A percentile compares a stretch with the other conserved stretches of the same genome.
These are phyloP conservation scores for Phycodurus eques DNA, from an alignment of 2,113 vertebrate species.

Conservation along the genomic window DNA sequence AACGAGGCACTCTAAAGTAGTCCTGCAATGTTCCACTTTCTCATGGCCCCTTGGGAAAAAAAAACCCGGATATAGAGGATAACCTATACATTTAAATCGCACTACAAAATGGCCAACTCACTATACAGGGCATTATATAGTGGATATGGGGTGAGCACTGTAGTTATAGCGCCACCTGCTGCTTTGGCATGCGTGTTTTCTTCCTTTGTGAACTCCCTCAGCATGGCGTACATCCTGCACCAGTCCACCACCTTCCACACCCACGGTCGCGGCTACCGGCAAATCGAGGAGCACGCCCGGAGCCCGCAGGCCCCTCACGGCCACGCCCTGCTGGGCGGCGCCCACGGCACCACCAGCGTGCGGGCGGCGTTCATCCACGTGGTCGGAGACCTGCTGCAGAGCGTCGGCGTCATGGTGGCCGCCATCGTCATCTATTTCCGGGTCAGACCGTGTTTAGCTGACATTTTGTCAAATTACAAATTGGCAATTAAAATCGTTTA, in stretches of 20 bases:
- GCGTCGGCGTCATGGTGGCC: constrained; percentile 88
- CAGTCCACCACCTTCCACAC: constrained; percentile 81
- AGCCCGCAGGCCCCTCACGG: constrained; percentile 55
- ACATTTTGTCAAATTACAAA: no score
- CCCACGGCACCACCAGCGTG: constrained; percentile 86
- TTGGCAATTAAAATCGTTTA: no score
- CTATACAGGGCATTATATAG: no score
- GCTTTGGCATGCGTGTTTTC: background rate
- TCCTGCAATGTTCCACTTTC: no score
- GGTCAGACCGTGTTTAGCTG: constrained; percentile 70
- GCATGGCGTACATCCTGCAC: constrained; percentile 95
- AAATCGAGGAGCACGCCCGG: constrained; percentile 78
- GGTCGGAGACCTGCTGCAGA: constrained; percentile 94
- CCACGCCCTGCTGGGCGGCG: constrained; percentile 57
- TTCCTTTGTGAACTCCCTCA: constrained; percentile 38
- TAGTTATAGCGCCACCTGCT: background rate
- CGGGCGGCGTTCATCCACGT: constrained; percentile 93
- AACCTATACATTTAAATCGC: no score
- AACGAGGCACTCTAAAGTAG: no score
- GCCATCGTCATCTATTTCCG: constrained; percentile 92
- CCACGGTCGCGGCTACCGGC: constrained; percentile 82
- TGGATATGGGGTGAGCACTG: no score
- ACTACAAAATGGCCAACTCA: no score
- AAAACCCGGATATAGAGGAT: no score
- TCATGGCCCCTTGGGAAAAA: background rate